Percentiles rank a stretch among this genome's conserved stretches.
Evolutionary conservation across 2,113 vertebrate species (phyloP).

Genomic region (Apodemus speciosus): DNA sequence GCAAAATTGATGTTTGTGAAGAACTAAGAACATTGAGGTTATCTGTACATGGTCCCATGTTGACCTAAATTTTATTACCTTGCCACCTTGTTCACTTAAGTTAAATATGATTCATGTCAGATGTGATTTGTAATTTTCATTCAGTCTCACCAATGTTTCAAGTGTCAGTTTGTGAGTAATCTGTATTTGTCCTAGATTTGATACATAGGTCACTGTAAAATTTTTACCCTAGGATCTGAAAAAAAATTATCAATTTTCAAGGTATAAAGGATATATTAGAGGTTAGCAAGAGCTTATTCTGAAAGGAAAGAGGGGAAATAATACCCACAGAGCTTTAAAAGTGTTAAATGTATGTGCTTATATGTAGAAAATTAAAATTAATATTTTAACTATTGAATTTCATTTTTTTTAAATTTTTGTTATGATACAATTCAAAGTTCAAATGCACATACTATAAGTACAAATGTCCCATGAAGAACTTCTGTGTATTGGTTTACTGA

Average conservation of each 20-base stretch:
- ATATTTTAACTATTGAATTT: neutral
- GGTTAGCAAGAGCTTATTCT: neutral
- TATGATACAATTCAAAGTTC: neutral
- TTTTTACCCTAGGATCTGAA: neutral
- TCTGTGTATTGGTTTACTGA: neutral
- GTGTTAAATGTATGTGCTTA: neutral
- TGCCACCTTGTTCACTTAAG: neutral
- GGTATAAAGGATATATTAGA: neutral
- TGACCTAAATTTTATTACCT: constrained; percentile 8
- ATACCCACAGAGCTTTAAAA: neutral
- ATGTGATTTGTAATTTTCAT: constrained; percentile 1
- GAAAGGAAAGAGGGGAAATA: neutral
- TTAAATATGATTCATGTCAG: constrained; percentile 2
- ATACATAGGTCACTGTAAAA: neutral
- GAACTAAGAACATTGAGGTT: neutral
- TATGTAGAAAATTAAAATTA: neutral
- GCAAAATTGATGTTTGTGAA: neutral
- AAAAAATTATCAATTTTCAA: neutral
- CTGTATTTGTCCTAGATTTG: neutral
- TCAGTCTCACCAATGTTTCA: neutral
- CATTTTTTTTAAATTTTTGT: neutral
- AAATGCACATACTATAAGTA: neutral
- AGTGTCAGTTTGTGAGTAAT: neutral
- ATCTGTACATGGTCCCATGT: neutral
- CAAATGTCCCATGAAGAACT: neutral